These are phyloP conservation scores for Linepithema humile DNA, from an alignment of 1,140 invertebrate genomes.

Conservation along the genomic window DNA sequence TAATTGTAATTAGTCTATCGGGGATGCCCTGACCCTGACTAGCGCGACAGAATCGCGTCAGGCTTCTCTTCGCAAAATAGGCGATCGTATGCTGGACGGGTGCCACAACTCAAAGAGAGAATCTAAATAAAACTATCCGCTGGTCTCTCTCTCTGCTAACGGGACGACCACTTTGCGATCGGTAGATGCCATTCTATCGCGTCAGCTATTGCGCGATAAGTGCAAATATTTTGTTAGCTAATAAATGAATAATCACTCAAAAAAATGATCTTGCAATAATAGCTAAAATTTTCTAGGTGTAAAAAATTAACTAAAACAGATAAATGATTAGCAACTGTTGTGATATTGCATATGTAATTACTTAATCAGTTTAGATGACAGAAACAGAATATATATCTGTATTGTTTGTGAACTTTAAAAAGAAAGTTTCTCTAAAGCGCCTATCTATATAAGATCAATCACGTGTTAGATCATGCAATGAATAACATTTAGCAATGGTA, in stretches of 20 bases:
- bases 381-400: too few species aligned
- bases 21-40: slow-evolving; percentile 70
- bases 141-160: background rate
- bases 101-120: slow-evolving; percentile 65
- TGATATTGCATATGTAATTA: too few species aligned
- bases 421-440: too few species aligned
- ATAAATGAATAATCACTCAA: background rate
- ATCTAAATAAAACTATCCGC: slow-evolving; percentile 61
- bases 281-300: too few species aligned
- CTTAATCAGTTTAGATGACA: too few species aligned
- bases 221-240: background rate
- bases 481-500: too few species aligned
- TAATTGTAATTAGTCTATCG: slow-evolving; percentile 41
- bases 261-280: too few species aligned
- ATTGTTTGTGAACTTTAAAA: too few species aligned
- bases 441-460: too few species aligned
- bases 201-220: background rate
- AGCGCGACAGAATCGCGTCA: background rate
- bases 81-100: slow-evolving; percentile 58
- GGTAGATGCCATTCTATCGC: background rate
- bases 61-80: slow-evolving; percentile 10
- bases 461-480: too few species aligned
- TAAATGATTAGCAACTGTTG: too few species aligned
- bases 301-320: too few species aligned
- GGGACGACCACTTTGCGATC: slow-evolving; percentile 39